Evolutionary conservation across 2,888 invertebrate genomes (phyloP).

Genomic region (Linyphia triangularis): DNA sequence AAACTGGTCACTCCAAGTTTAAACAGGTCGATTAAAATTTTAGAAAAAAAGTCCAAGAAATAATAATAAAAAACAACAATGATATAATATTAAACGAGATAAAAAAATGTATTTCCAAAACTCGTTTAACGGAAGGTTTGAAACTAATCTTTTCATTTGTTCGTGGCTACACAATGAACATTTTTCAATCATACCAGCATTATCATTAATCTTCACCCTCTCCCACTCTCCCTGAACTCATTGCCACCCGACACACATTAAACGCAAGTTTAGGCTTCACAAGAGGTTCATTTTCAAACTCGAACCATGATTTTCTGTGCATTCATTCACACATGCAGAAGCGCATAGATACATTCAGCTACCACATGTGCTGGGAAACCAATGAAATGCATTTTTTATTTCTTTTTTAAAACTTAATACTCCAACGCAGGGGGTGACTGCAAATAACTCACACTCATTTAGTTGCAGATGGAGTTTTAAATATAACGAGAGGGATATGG

Average conservation of each 20-base stretch:
- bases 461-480: constrained; percentile 40
- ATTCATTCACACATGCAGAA: constrained; percentile 28
- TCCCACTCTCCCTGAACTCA: constrained; percentile 11
- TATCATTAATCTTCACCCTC: constrained; percentile 62
- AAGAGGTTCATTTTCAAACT: constrained; percentile 63
- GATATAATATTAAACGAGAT: constrained; percentile 10
- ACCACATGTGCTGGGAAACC: constrained; percentile 33
- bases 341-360: constrained; percentile 16
- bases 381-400: constrained; percentile 40
- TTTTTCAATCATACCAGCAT: constrained; percentile 71
- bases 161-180: constrained; percentile 61
- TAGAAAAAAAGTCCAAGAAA: constrained; percentile 40
- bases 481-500: neutral
- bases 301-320: constrained; percentile 27
- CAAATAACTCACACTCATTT: constrained; percentile 30
- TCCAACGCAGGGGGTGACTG: constrained; percentile 16
- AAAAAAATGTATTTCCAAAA: constrained; percentile 60
- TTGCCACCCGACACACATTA: constrained; percentile 60
- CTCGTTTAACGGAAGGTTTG: constrained; percentile 64
- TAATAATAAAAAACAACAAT: constrained; percentile 33
- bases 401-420: constrained; percentile 56
- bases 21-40: constrained; percentile 43
- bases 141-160: constrained; percentile 73
- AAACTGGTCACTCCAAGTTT: neutral
- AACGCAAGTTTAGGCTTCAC: constrained; percentile 16